These are phyloP conservation scores for Coenonympha arcania DNA, from an alignment of 2,888 invertebrate genomes.

Conservation along the genomic window DNA sequence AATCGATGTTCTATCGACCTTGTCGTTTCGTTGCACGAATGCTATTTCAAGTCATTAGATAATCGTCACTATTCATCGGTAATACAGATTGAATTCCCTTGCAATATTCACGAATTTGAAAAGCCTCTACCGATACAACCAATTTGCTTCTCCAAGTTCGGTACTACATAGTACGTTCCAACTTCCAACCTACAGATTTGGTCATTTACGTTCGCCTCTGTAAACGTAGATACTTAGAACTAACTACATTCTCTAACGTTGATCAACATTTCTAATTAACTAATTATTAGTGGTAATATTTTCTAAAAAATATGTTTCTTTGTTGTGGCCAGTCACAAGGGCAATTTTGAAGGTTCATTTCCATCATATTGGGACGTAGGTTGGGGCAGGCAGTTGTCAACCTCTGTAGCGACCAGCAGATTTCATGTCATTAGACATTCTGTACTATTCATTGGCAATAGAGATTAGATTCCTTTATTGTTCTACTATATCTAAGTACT, in stretches of 20 bases:
- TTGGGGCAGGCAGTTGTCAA: background rate
- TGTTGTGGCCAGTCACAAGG: too few species aligned
- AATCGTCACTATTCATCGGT: conserved; percentile 36
- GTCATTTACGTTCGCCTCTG: background rate
- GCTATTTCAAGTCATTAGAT: conserved; percentile 35
- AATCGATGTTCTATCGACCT: conserved; percentile 39
- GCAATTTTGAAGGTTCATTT: too few species aligned
- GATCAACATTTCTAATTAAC: too few species aligned
- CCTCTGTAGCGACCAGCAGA: conserved; percentile 25
- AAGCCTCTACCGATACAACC: conserved; percentile 11
- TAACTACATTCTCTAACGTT: too few species aligned
- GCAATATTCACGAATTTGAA: conserved; percentile 30
- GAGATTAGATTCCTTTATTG: conserved; percentile 15
- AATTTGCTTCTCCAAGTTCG: background rate
- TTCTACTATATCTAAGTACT: conserved; percentile 7
- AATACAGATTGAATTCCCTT: conserved; percentile 17
- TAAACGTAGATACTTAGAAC: too few species aligned
- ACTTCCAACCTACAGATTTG: background rate
- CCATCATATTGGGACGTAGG: background rate
- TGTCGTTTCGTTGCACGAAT: conserved; percentile 43
- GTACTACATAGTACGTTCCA: too few species aligned
- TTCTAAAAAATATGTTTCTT: too few species aligned
- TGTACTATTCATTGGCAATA: conserved; percentile 33
- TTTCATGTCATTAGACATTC: conserved; percentile 36
- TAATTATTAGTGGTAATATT: too few species aligned